Evolutionary conservation across 2,888 invertebrate species (phyloP).

Genomic region (Drosophila pseudotakahashii): DNA sequence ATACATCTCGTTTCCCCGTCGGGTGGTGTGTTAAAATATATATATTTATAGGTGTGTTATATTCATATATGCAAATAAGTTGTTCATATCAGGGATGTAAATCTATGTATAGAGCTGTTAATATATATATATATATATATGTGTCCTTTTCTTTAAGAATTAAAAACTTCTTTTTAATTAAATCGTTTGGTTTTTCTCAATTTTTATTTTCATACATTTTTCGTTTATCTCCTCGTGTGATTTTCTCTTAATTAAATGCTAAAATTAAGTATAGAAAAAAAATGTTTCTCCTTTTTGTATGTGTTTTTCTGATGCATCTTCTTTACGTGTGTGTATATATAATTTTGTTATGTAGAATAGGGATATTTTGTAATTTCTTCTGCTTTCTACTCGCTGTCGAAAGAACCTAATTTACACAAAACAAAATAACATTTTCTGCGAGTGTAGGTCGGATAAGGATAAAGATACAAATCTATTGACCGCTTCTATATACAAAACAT

Average conservation of each 20-base stretch:
- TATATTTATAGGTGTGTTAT: constrained; percentile 4
- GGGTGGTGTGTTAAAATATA: constrained; percentile 11
- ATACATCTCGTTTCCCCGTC: not conserved
- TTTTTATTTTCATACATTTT: constrained; percentile 40
- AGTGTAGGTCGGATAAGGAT: not conserved
- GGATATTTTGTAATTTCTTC: constrained; percentile 21
- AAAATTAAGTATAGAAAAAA: constrained; percentile 62
- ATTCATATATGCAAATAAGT: constrained; percentile 12
- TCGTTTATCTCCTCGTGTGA: constrained; percentile 37
- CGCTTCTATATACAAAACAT: constrained; percentile 32
- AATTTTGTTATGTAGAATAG: constrained; percentile 22
- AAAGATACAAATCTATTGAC: constrained; percentile 10
- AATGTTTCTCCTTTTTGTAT: constrained; percentile 28
- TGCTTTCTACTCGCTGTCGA: constrained; percentile 6
- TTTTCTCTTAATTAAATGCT: constrained; percentile 66
- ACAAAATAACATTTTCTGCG: constrained; percentile 23
- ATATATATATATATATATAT: not conserved
- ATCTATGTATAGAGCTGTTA: constrained; percentile 2
- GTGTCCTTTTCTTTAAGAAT: constrained; percentile 28
- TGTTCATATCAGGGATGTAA: constrained; percentile 3
- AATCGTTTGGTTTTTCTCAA: constrained; percentile 45
- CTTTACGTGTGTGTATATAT: constrained; percentile 11
- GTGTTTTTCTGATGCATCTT: constrained; percentile 24
- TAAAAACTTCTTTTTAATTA: constrained; percentile 51
- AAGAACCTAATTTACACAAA: constrained; percentile 37